Base-by-base conservation (phyloP, 2,888 invertebrate species). In the Polia nebulosa region DNA sequence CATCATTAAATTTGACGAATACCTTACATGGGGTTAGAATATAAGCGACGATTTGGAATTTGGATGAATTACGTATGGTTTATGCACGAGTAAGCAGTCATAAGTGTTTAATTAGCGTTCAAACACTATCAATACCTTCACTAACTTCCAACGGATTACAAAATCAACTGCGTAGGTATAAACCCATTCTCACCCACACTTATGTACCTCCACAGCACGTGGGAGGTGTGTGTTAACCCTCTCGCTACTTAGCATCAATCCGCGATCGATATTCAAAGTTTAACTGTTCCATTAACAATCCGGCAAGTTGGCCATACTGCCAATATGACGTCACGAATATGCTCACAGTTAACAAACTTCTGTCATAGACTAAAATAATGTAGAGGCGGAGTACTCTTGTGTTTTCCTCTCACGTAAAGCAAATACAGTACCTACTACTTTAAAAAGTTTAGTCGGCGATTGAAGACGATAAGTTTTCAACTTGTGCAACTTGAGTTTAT, bases 261-360 rank as follows among this genome's bases (percentile, higher is more conserved):
- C 72, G 72, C 85, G 82, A 87, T 88, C 83, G 76, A 87, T 86
- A 76, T 52, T 56, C 72, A 67, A 88, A 86, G 83, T 88, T 88
- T 84, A 82, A 83, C 80, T 78, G 83, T 83, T 83, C 77, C 83
- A 88, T 89, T 88, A 88, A 81, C 84, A 84, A 89, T 88, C 85
- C 78, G 81, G 57, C 70, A 77, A 84, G 75, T 82, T 78, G 66
- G 67, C 41, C 49, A 53, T 52, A 49, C 58, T 61, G 66, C 59
- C 68, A 66, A 71, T 81, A 81, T 81, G 65, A 72, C 72, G 62
- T 70, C 65, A 63, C 72, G 57, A 73, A 67, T 62, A 72, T 53
- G 72, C 69, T 62, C 65, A 59, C 61, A 61, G 69, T 57, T 57
- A 73, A 72, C 74, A 75, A 75, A 71, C 25, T 71, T 71, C 13